phyloP scores from a whole-genome alignment of 2,113 vertebrate genomes.

The Petaurus breviceps region DNA sequence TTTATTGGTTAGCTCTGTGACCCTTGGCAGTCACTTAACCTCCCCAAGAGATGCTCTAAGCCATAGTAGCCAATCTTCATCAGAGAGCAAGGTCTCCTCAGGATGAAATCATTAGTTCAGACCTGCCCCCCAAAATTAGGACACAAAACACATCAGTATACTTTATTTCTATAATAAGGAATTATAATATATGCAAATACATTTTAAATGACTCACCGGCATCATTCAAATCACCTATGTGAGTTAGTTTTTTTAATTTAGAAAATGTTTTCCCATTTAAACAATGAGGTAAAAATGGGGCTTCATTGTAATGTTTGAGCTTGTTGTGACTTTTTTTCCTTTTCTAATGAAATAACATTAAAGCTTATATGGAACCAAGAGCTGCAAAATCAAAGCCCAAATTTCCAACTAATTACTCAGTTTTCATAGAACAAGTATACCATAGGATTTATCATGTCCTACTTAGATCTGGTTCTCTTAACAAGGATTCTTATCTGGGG shows the following conservation, averaged over 20 bases:
- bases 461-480: constrained; percentile 34
- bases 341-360: constrained; percentile 48
- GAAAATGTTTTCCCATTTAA: constrained; percentile 34
- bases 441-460: constrained; percentile 56
- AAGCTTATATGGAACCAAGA: constrained; percentile 61
- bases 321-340: constrained; percentile 58
- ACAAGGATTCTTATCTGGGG: neutral
- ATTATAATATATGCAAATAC: constrained; percentile 2
- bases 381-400: constrained; percentile 56
- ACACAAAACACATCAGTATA: neutral
- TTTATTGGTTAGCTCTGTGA: neutral
- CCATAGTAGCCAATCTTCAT: neutral
- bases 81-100: neutral
- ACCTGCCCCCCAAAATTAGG: neutral
- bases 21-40: neutral
- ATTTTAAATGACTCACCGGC: constrained; percentile 4
- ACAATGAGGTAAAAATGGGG: constrained; percentile 38
- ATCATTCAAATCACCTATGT: constrained; percentile 31
- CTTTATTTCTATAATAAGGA: neutral
- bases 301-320: constrained; percentile 10
- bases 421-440: constrained; percentile 69
- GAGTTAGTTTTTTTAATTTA: constrained; percentile 37
- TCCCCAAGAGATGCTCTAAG: neutral
- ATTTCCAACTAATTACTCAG: constrained; percentile 67
- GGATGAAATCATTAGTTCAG: neutral